A percentile compares a stretch with the other conserved stretches of the same genome.
These are phyloP conservation scores for Cantharis lateralis DNA, from an alignment of 2,888 invertebrate species.

Conservation along the genomic window DNA sequence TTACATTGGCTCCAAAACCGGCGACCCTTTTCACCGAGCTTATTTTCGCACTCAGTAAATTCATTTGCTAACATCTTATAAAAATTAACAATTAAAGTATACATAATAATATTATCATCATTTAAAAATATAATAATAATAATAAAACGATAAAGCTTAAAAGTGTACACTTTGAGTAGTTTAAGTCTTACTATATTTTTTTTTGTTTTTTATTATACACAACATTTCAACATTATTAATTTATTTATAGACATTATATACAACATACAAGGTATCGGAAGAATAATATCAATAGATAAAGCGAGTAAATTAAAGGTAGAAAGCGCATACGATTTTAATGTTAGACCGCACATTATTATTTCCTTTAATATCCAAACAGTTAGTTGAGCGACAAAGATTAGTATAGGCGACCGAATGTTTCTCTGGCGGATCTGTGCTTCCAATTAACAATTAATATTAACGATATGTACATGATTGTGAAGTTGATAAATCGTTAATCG, in stretches of 20 bases:
- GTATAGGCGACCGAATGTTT: no score
- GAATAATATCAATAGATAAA: slow-evolving; percentile 35
- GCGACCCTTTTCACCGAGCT: not conserved
- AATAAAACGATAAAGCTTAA: not conserved
- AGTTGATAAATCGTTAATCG: not conserved
- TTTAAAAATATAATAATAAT: not conserved
- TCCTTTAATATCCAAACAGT: not conserved
- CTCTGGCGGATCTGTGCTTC: not conserved
- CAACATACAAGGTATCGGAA: slow-evolving; percentile 42
- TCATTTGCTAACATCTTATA: not conserved
- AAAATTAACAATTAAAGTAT: slow-evolving; percentile 2
- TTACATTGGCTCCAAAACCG: not conserved
- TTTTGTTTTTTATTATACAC: slow-evolving; percentile 45
- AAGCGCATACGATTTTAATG: slow-evolving; percentile 10
- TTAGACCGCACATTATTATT: slow-evolving; percentile 18
- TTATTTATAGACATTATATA: slow-evolving; percentile 50
- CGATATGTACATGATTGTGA: not conserved
- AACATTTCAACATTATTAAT: slow-evolving; percentile 50
- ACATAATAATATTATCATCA: not conserved
- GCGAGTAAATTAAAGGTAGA: slow-evolving; percentile 20
- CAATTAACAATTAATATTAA: not conserved
- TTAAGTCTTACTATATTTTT: not conserved
- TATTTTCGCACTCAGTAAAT: not conserved
- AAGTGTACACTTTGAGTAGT: not conserved
- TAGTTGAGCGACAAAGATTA: not conserved